Base-by-base conservation (phyloP, 2,113 vertebrate species). In the Tamias sibiricus region DNA sequence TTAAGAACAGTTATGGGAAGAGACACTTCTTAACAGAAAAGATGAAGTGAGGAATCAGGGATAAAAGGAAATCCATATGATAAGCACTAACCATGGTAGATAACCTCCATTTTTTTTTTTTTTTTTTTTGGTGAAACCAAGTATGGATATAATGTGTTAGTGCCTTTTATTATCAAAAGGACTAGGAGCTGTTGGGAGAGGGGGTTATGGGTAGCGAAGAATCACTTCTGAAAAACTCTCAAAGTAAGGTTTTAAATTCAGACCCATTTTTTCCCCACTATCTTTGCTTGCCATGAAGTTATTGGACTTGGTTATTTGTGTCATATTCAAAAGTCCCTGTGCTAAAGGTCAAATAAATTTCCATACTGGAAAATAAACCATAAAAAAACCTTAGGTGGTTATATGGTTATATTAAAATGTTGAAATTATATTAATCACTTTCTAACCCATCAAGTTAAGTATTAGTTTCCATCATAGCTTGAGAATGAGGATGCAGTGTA, bases 11-110 rank as follows among this genome's bases (percentile, higher is more conserved):
- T 93, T 96, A 10, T 52, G 13, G 83, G 66, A 90, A 87, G 35
- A 97, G 20, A 85, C 1, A 74, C 85, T 93, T 94, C 59, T 96
- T 62, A 80, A 96, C 64, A 96, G 75, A 94, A 74, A 96, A 94
- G 77, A 89, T 40, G 72, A 83, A 66, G 90, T 79, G 72, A 47
- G 1, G 57, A 28, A 49, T 57, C 4, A 1, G 37, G 32, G 22
- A 26, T 59, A 19, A 26, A 64, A 95, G n/a, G 20, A 95, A 94
- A 97, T 59, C 10, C 19, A 35, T 44, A 8, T 0, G 1, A 66
- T 83, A 86, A 88, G 20, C n/a, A 90, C 13, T 96, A 37, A 0
- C 28, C 52, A 80, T 30, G 12, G 44, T 95, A 28, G 52, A 96
- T 57, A 89, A 6, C 4, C 0, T 66, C 32, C 20, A 82, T 14